Base-by-base conservation (phyloP, 2,888 invertebrate genomes). In the Beris morrisii region DNA sequence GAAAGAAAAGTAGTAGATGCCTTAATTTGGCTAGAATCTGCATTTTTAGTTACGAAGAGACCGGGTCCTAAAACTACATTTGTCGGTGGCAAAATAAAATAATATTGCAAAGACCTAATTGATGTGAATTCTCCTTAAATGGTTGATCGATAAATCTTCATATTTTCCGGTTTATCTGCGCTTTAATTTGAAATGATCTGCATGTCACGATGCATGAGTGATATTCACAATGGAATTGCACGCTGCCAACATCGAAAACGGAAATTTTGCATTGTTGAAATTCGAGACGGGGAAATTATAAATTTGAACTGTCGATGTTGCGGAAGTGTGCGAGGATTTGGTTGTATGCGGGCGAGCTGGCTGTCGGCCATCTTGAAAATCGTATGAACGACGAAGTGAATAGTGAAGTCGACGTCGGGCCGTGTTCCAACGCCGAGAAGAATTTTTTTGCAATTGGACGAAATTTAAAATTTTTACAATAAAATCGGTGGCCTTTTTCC, bases 401-500 rank as follows among this genome's bases (percentile, higher is more conserved):
- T 3, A 22, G 5, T 38, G 38, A 38, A 38, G 38, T 38, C 38
- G 38, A 38, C 48, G 48, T 48, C 59, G 59, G 32, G 50, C 38
- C 9, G 38, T 38, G 22, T 22, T 22, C 22, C 22, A 38, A 9
- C 9, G 7, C 38, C 9, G 38, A 38, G 9, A 38, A 48, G 31
- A 12, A 4, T 3, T 30, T 22, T 22, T 22, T 28, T 30, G 43
- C 22, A 5, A 12, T 22, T 28, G 11, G 22, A 58, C 13, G 46
- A 30, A 58, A 45, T n/a, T 58, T 30, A 5, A 2, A n/a, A 22
- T 28, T 45, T 58, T 58, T 12, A 11, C 31, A 12, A 15, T 22
- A 11, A 30, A 58, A 58, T 52, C 61, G 52, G 61, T 61, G 61
- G 61, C 61, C 61, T 61, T 38, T 38, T 38, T 61, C 28, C 7